phyloP scores from a whole-genome alignment of 2,888 invertebrate genomes.

The Drosophila mimica region DNA sequence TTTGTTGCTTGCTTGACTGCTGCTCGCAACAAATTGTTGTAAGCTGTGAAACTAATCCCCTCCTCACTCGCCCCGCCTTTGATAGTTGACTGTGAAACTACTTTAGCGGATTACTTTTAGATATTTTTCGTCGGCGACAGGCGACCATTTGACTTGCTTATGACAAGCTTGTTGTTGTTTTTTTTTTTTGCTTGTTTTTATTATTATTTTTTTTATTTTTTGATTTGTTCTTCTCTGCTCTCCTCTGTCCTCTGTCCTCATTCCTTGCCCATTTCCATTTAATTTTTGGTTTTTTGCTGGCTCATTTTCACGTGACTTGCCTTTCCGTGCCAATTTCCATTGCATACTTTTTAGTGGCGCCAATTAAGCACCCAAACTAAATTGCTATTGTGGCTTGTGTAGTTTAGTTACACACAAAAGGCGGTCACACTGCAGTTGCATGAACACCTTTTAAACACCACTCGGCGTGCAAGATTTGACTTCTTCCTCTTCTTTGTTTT shows the following conservation, averaged over 20 bases:
- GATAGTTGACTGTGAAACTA: conserved; percentile 52
- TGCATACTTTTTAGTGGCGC: conserved; percentile 60
- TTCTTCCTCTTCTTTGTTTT: background rate
- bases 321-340: conserved; percentile 59
- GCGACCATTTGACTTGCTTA: conserved; percentile 58
- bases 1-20: conserved; percentile 36
- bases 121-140: conserved; percentile 53
- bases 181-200: background rate
- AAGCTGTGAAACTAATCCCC: conserved; percentile 76
- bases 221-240: background rate
- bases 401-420: conserved; percentile 55
- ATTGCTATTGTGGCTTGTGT: conserved; percentile 7
- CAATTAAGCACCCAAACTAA: conserved; percentile 60
- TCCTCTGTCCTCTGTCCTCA: background rate
- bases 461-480: background rate
- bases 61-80: background rate
- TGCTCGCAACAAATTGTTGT: conserved; percentile 76
- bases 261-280: background rate
- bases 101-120: conserved; percentile 75
- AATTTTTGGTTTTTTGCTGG: background rate
- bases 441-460: conserved; percentile 37
- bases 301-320: conserved; percentile 43
- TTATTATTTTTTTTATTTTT: conserved; percentile 3
- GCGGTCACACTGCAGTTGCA: conserved; percentile 52
- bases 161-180: conserved; percentile 22